A percentile compares a stretch with the other conserved stretches of the same genome.
Evolutionary conservation across 2,113 vertebrate species (phyloP).

Genomic region (Cyprinus carpio): DNA sequence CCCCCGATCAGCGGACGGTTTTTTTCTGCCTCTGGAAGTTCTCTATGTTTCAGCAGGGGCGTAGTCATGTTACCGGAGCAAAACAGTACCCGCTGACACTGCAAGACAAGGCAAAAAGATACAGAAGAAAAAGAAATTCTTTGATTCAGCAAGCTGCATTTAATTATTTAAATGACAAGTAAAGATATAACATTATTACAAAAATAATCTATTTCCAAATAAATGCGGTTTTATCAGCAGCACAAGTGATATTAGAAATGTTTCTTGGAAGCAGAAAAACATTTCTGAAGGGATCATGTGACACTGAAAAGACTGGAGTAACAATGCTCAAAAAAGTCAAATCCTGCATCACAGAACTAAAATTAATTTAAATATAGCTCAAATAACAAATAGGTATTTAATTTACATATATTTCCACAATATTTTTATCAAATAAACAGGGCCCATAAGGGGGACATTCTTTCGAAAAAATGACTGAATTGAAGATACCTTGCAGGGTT

Average conservation of each 20-base stretch:
- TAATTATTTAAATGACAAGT: neutral
- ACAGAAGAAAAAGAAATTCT: neutral
- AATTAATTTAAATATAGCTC: neutral
- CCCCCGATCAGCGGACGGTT: conserved; percentile 83
- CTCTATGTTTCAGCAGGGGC: conserved; percentile 90
- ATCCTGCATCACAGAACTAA: neutral
- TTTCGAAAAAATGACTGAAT: too few relatives aligned
- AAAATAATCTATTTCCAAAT: neutral
- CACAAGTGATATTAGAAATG: neutral
- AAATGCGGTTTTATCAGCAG: neutral
- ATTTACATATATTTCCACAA: neutral
- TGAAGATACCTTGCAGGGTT: too few relatives aligned
- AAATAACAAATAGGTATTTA: neutral
- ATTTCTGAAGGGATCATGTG: conserved; percentile 4
- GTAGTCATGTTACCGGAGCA: conserved; percentile 99
- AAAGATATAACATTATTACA: neutral
- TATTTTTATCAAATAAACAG: neutral
- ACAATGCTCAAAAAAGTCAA: neutral
- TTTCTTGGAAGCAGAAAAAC: neutral
- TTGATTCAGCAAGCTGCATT: neutral
- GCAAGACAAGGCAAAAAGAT: conserved; percentile 16
- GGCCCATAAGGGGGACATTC: too few relatives aligned
- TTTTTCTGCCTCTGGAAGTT: conserved; percentile 74
- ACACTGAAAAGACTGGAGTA: neutral
- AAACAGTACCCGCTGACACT: conserved; percentile 89